A percentile compares a stretch with the other conserved stretches of the same genome.
Conservation (phyloP, 2,797 vertebrate species). For the Silurus aristotelis region DNA sequence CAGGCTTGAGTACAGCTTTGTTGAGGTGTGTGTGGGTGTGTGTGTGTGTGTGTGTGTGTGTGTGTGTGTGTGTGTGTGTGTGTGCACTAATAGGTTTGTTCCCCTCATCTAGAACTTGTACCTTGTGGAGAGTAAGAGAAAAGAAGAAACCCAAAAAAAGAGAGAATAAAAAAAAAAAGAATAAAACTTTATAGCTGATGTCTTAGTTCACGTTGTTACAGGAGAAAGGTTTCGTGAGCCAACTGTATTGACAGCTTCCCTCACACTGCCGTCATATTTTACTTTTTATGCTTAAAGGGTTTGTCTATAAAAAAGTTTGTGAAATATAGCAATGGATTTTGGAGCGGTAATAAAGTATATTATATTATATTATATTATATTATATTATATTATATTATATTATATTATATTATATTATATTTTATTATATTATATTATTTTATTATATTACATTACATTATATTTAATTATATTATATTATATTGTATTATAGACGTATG, state of each 20-base stretch:
- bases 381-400: too few relatives aligned
- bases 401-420: too few relatives aligned
- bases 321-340: not conserved
- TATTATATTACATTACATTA: too few relatives aligned
- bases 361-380: too few relatives aligned
- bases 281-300: not conserved
- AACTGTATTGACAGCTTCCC: not conserved
- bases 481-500: not conserved
- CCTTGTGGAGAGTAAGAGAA: not conserved
- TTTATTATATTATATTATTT: too few relatives aligned
- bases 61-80: too few relatives aligned
- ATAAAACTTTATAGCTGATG: too few relatives aligned
- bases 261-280: not conserved
- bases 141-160: too few relatives aligned
- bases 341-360: not conserved
- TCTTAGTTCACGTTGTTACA: too few relatives aligned
- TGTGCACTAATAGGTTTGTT: not conserved
- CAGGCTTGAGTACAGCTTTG: not conserved
- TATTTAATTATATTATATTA: too few relatives aligned
- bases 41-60: not conserved
- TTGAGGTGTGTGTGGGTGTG: not conserved
- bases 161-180: too few relatives aligned
- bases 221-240: not conserved
- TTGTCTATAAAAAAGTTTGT: not conserved
- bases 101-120: not conserved